Conservation (phyloP, 2,797 vertebrate species). For the Sphenopsis melanotis region DNA sequence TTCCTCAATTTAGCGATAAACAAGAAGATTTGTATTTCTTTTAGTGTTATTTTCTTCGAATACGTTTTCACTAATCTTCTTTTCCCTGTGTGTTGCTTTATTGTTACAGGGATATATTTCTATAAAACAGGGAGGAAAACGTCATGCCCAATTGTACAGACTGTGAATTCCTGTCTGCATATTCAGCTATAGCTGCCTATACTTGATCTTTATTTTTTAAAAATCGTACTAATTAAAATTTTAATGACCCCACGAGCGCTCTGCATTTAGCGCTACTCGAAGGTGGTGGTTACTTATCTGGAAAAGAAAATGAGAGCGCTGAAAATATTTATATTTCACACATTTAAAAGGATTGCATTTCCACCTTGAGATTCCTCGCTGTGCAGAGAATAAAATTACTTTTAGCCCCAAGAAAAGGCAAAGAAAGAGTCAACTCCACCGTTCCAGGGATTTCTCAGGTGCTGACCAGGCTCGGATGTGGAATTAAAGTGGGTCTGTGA, state of each 20-base stretch:
- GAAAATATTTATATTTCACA: neutral
- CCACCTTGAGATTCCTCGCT: neutral
- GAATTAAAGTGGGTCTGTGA: neutral
- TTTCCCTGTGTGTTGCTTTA: neutral
- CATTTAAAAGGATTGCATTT: neutral
- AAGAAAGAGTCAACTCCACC: neutral
- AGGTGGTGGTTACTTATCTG: neutral
- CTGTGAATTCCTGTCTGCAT: accelerated
- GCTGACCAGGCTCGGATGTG: neutral
- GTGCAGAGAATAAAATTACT: neutral
- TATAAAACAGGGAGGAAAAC: neutral
- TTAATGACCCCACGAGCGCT: neutral
- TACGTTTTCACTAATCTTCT: neutral
- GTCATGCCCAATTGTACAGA: accelerated
- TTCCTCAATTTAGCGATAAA: neutral
- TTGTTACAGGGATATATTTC: neutral
- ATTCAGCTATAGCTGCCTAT: neutral
- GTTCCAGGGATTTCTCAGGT: neutral
- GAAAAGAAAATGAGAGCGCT: neutral
- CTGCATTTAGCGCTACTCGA: neutral
- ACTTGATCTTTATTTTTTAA: neutral
- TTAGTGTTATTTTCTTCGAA: neutral
- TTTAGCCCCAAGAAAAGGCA: neutral
- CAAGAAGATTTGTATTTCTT: neutral
- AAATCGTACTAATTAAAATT: neutral